These are phyloP conservation scores for Girardia tigrina DNA, from an alignment of 2,888 invertebrate species.

Conservation along the genomic window DNA sequence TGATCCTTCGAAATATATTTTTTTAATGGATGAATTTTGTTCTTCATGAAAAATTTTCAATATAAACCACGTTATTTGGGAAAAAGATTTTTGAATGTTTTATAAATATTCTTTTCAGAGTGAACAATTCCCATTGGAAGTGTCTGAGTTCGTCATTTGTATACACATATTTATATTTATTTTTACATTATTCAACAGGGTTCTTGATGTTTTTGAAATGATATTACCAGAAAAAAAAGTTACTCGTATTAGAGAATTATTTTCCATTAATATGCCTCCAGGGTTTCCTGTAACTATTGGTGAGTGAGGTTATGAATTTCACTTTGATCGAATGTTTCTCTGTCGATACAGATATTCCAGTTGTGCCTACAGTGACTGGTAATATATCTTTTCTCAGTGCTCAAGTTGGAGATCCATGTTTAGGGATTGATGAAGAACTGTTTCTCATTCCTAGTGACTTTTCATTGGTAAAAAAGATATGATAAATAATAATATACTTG, in stretches of 20 bases:
- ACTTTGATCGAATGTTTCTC: neutral
- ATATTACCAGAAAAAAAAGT: constrained; percentile 7
- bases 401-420: neutral
- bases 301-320: neutral
- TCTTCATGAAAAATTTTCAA: too few relatives aligned
- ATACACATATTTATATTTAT: too few relatives aligned
- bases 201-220: constrained; percentile 23
- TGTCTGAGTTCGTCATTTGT: neutral
- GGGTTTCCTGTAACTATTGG: neutral
- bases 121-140: neutral
- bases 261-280: neutral
- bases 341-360: neutral
- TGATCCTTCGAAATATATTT: too few relatives aligned
- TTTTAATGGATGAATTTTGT: too few relatives aligned
- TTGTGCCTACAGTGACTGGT: neutral
- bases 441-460: neutral
- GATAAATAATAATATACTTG: too few relatives aligned
- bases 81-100: too few relatives aligned
- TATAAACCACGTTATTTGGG: too few relatives aligned
- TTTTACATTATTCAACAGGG: neutral
- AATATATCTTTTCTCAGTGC: constrained; percentile 1
- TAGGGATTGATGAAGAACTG: neutral
- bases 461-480: neutral
- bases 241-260: neutral
- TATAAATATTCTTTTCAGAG: too few relatives aligned